Percentiles rank a stretch among this genome's conserved stretches.
Conservation (phyloP, 1,140 invertebrate species). For the Heliconius congener region DNA sequence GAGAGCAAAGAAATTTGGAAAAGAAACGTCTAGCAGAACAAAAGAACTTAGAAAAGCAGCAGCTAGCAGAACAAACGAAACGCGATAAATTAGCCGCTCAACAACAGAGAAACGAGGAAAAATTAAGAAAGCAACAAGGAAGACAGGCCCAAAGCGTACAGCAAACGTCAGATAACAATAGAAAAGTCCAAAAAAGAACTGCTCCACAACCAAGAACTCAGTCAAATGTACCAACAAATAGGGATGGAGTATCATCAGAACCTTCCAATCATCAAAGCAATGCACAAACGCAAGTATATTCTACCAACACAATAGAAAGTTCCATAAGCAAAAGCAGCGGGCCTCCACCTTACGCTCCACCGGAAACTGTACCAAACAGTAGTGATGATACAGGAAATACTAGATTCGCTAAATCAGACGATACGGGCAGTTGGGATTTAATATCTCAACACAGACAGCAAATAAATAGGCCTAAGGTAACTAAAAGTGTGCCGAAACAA, state of each 20-base stretch:
- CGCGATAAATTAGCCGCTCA: constrained; percentile 50
- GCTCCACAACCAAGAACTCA: constrained; percentile 39
- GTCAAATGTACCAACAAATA: constrained; percentile 17
- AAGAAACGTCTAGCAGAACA: constrained; percentile 60
- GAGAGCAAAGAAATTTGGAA: constrained; percentile 58
- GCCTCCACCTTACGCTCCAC: constrained; percentile 61
- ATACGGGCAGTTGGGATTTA: constrained; percentile 72
- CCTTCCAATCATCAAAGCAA: constrained; percentile 14
- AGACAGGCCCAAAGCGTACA: constrained; percentile 19
- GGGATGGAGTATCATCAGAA: constrained; percentile 21
- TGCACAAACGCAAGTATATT: constrained; percentile 39
- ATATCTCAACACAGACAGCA: constrained; percentile 73
- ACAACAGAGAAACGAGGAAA: constrained; percentile 49
- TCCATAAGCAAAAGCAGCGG: constrained; percentile 65
- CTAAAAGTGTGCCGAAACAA: constrained; percentile 32
- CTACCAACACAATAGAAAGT: constrained; percentile 67
- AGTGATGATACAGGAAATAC: constrained; percentile 53
- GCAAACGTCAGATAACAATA: constrained; percentile 26
- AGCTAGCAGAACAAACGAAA: constrained; percentile 54
- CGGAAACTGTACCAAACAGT: constrained; percentile 35
- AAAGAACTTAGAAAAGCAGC: constrained; percentile 56
- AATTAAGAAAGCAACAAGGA: constrained; percentile 52
- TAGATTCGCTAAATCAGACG: constrained; percentile 49
- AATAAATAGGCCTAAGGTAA: constrained; percentile 47
- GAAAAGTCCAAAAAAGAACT: constrained; percentile 47